Conservation (phyloP, 2,888 invertebrate species). For the Meloe dianella region DNA sequence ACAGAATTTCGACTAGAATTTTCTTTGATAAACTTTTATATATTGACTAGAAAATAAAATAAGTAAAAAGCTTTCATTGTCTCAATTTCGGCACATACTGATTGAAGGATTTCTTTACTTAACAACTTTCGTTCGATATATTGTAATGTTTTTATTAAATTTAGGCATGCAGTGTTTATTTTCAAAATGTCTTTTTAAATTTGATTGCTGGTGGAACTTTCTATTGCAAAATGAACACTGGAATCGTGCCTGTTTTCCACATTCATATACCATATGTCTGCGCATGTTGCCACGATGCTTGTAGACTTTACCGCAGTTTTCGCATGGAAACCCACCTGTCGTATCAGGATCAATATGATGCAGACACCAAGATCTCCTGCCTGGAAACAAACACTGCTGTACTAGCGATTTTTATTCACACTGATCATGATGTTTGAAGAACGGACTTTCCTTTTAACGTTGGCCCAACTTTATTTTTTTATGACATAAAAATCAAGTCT, state of each 20-base stretch:
- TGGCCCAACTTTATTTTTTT: constrained; percentile 30
- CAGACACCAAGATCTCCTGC: constrained; percentile 51
- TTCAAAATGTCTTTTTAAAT: constrained; percentile 59
- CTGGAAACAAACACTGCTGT: constrained; percentile 59
- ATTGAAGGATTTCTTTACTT: constrained; percentile 25
- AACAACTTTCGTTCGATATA: constrained; percentile 44
- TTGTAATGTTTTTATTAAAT: constrained; percentile 51
- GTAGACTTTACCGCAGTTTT: constrained; percentile 81
- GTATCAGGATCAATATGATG: constrained; percentile 49
- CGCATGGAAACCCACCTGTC: constrained; percentile 61
- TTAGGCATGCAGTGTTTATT: constrained; percentile 52
- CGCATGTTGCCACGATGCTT: constrained; percentile 79
- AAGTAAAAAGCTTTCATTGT: constrained; percentile 15
- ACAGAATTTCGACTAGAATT: constrained; percentile 18
- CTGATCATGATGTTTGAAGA: constrained; percentile 34
- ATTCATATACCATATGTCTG: constrained; percentile 73
- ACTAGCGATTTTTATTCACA: constrained; percentile 46
- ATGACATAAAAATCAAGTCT: not conserved
- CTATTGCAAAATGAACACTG: constrained; percentile 61
- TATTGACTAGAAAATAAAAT: constrained; percentile 2
- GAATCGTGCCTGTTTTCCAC: constrained; percentile 57
- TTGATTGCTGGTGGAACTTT: constrained; percentile 64
- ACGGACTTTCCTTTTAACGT: constrained; percentile 30
- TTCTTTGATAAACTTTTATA: constrained; percentile 9
- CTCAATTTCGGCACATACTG: constrained; percentile 29